Base-by-base conservation (phyloP, 1,140 invertebrate genomes). In the Hypothenemus hampei region DNA sequence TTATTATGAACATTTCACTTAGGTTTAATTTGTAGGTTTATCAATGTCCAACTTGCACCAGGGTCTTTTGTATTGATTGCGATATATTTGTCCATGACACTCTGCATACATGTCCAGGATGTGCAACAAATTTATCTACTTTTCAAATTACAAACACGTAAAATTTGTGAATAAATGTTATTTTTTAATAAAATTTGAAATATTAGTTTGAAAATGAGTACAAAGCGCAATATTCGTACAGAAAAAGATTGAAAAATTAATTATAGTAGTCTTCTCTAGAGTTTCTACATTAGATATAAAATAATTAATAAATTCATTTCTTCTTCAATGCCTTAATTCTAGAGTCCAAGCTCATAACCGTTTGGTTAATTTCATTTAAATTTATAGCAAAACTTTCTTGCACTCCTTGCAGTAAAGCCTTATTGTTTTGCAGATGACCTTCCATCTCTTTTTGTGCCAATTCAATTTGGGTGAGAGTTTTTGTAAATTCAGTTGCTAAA, bases 71-170 rank as follows among this genome's bases (percentile, higher is more conserved):
- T 70, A 76, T 93, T 53, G 93, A 97, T 68, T 98, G 95, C 77
- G 95, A 98, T 75, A 79, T 93, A 49, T 94, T 96, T 69, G 85
- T 97, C 44, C 91, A 97, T 62, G 90, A 93, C 60, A 87, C 89
- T 2, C 72, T 98, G 22, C 94, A 98, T 71, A 88, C 87, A 7
- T 98, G 95, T 76, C 93, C 94, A 15, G 94, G 92, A 19, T 98
- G 96, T 80, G 84, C 91, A 13, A 77, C 75, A 11, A 78, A 78
- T 72, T 68, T 73, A 23, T 63, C 72, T 44, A 75, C 72, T 21
- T 79, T 77, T 64, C 72, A 75, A 59, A 70, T 71, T n/a, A 56
- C 58, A 13, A 62, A 65, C 33, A 56, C 13, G 11, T 49, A 22
- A 49, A 26, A n/a, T n/a, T n/a, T n/a, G n/a, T n/a, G n/a, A n/a